Evolutionary conservation across 1,140 invertebrate genomes (phyloP).

Genomic region (Branchinecta lindahli): DNA sequence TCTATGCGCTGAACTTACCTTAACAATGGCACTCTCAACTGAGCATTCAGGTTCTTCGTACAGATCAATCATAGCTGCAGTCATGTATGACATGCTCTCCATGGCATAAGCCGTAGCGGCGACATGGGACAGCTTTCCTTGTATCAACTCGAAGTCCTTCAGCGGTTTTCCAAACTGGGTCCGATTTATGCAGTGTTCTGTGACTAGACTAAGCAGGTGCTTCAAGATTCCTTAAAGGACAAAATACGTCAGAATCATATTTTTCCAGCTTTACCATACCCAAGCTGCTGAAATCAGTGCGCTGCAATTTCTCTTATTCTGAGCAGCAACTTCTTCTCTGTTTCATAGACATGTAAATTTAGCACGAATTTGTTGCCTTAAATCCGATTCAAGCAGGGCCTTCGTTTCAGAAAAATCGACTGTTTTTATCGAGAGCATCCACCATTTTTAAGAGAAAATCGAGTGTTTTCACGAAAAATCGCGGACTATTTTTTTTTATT

Average conservation of each 20-base stretch:
- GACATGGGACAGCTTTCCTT: conserved; percentile 40
- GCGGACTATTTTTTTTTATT: no score
- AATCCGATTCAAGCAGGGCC: no score
- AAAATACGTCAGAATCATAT: conserved; percentile 3
- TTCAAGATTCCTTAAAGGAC: conserved; percentile 29
- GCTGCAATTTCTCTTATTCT: no score
- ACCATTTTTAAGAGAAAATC: no score
- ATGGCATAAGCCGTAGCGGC: conserved; percentile 45
- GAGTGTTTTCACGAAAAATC: no score
- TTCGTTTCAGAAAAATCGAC: no score
- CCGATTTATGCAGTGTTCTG: conserved; percentile 42
- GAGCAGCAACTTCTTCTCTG: no score
- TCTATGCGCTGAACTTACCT: conserved; percentile 35
- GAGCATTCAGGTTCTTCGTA: conserved; percentile 49
- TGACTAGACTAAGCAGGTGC: conserved; percentile 35
- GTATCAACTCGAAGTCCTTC: conserved; percentile 39
- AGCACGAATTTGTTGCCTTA: background rate
- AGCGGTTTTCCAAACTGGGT: conserved; percentile 46
- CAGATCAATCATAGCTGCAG: conserved; percentile 45
- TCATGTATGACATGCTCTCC: conserved; percentile 60
- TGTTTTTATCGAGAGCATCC: no score
- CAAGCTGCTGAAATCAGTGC: no score
- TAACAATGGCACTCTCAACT: conserved; percentile 63
- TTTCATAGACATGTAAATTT: background rate
- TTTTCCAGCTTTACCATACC: no score